These are phyloP conservation scores for Eilema sororculum DNA, from an alignment of 2,888 invertebrate genomes.

Conservation along the genomic window DNA sequence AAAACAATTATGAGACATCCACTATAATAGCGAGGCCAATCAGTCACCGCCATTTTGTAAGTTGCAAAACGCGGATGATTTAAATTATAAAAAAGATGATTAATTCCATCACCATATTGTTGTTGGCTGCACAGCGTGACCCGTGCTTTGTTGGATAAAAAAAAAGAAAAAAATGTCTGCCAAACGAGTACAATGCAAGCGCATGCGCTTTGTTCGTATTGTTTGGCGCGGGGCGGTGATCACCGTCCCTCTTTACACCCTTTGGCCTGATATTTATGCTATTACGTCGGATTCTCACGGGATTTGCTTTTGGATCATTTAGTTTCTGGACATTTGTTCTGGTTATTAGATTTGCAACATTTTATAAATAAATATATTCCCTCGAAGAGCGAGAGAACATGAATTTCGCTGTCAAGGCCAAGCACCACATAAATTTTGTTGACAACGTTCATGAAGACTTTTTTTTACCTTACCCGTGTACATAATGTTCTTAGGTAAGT, in stretches of 20 bases:
- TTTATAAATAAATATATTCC: not conserved
- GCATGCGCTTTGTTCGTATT: constrained; percentile 69
- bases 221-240: constrained; percentile 63
- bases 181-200: constrained; percentile 66
- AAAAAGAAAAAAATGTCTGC: constrained; percentile 61
- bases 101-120: constrained; percentile 80
- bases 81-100: constrained; percentile 63
- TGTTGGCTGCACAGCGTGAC: constrained; percentile 71
- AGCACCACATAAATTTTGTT: not conserved
- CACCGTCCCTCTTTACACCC: constrained; percentile 64
- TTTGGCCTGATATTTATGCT: constrained; percentile 47
- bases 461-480: too few relatives aligned
- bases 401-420: not conserved
- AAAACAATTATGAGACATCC: not conserved
- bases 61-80: constrained; percentile 50
- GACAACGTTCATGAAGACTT: not conserved
- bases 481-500: too few relatives aligned
- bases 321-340: constrained; percentile 43
- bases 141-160: constrained; percentile 68
- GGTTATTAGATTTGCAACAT: constrained; percentile 39
- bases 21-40: not conserved
- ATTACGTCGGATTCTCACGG: constrained; percentile 68
- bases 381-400: not conserved
- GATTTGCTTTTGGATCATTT: constrained; percentile 46
- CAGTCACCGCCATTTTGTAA: constrained; percentile 1